These are phyloP conservation scores for Eulemur coronatus DNA, from an alignment of 2,797 vertebrate genomes.

Conservation along the genomic window DNA sequence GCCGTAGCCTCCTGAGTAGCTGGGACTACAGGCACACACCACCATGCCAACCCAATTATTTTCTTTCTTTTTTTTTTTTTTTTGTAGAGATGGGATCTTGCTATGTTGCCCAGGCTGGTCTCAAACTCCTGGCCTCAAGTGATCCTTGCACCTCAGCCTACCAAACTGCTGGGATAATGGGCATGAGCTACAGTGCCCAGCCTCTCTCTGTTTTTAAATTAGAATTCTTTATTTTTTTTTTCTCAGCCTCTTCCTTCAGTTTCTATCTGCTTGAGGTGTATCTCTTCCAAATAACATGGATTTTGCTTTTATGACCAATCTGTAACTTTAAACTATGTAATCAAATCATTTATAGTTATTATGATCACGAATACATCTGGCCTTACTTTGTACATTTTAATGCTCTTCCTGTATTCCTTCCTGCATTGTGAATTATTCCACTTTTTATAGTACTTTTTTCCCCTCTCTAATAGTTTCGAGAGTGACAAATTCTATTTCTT, in stretches of 20 bases:
- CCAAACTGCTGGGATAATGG: no score
- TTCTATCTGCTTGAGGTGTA: background rate
- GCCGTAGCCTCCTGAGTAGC: no score
- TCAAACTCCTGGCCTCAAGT: no score
- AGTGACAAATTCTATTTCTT: background rate
- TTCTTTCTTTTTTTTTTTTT: no score
- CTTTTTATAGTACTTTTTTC: background rate
- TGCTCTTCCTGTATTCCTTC: background rate
- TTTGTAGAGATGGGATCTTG: no score
- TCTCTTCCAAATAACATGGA: background rate
- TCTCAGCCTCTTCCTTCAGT: background rate
- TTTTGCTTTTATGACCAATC: background rate
- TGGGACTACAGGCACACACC: no score
- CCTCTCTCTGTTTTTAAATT: background rate
- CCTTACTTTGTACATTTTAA: background rate
- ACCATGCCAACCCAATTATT: no score
- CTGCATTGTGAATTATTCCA: background rate
- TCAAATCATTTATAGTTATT: background rate
- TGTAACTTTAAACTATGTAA: background rate
- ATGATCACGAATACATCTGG: background rate
- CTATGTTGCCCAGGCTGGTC: no score
- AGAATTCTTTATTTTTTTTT: background rate
- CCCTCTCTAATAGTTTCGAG: background rate
- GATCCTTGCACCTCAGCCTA: no score
- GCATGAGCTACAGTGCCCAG: no score